phyloP scores from a whole-genome alignment of 2,888 invertebrate species.

The Phorcus lineatus region DNA sequence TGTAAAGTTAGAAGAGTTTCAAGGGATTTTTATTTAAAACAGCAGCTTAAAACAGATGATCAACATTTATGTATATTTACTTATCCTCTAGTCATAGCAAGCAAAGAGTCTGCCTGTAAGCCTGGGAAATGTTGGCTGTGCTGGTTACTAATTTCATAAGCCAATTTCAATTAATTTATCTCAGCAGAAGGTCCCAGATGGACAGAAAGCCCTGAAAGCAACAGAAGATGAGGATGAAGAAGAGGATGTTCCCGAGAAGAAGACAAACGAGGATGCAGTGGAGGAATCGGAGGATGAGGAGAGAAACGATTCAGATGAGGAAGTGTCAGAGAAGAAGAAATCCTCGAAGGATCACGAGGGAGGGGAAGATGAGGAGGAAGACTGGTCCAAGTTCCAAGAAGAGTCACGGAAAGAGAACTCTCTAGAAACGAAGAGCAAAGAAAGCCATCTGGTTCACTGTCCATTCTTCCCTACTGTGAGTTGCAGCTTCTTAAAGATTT shows the following conservation, averaged over 20 bases:
- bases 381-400: constrained; percentile 95
- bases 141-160: neutral
- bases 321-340: constrained; percentile 33
- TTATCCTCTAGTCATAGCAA: too few species aligned
- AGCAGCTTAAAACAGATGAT: too few species aligned
- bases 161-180: neutral
- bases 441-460: constrained; percentile 97
- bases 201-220: neutral
- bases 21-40: too few species aligned
- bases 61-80: too few species aligned
- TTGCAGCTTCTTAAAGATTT: constrained; percentile 24
- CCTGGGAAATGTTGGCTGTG: too few species aligned
- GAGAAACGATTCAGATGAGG: constrained; percentile 9
- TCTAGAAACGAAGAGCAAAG: constrained; percentile 93
- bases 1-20: neutral
- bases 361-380: constrained; percentile 83
- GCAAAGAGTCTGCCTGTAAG: too few species aligned
- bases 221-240: neutral
- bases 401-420: constrained; percentile 85
- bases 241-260: constrained; percentile 17
- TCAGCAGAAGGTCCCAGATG: neutral
- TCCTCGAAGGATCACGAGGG: constrained; percentile 31
- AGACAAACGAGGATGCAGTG: constrained; percentile 31
- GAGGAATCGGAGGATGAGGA: constrained; percentile 39
- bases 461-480: constrained; percentile 92